phyloP scores from a whole-genome alignment of 2,797 vertebrate genomes.

The Australoheros facetus region DNA sequence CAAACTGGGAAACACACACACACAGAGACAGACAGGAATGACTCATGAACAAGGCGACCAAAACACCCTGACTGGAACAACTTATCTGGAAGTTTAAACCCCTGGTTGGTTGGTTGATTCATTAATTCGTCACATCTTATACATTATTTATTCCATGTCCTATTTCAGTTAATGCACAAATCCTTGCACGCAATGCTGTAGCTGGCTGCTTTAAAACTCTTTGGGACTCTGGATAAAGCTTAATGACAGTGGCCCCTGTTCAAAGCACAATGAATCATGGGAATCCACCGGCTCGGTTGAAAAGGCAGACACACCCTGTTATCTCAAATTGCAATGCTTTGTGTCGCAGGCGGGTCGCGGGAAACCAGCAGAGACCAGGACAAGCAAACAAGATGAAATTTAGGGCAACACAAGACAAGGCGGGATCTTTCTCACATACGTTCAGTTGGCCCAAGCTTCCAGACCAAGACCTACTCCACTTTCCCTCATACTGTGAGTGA shows the following conservation, averaged over 20 bases:
- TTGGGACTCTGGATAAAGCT: constrained; percentile 8
- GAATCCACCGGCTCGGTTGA: constrained; percentile 6
- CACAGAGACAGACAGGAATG: constrained; percentile 19
- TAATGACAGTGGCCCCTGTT: not conserved
- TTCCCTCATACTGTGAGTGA: constrained; percentile 50
- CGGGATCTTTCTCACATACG: constrained; percentile 11
- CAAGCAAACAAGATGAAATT: not conserved
- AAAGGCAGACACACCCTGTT: constrained; percentile 52
- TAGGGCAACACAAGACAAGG: constrained; percentile 3
- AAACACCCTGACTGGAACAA: constrained; percentile 18
- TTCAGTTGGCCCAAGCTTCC: constrained; percentile 6
- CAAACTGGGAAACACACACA: not conserved
- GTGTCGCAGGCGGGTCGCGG: not conserved
- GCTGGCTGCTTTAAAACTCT: not conserved
- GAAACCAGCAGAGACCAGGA: constrained; percentile 7
- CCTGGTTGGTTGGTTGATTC: not conserved
- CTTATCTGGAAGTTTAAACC: not conserved
- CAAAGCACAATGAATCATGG: constrained; percentile 30
- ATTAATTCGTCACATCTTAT: not conserved
- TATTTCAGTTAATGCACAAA: not conserved
- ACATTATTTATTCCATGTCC: not conserved
- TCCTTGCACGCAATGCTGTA: not conserved
- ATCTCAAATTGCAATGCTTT: constrained; percentile 60
- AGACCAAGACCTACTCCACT: constrained; percentile 16
- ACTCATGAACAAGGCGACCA: constrained; percentile 11